phyloP scores from a whole-genome alignment of 1,140 invertebrate species.

The Caenorhabditis inopinata region DNA sequence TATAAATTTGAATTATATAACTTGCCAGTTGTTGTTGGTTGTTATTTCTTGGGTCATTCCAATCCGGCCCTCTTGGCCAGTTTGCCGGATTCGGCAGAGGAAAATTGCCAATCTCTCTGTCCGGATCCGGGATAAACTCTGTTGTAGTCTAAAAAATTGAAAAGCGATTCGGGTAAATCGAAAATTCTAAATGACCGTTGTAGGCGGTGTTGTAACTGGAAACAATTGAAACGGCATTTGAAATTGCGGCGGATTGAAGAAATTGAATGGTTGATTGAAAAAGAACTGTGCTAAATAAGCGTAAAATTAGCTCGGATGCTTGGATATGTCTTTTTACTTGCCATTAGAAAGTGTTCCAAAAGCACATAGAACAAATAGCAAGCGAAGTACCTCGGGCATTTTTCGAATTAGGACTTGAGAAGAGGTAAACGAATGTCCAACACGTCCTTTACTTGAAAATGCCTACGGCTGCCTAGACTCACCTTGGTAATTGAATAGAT shows the following conservation, averaged over 20 bases:
- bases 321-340: neutral
- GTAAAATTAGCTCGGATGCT: no score
- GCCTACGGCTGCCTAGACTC: neutral
- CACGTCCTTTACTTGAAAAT: neutral
- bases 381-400: neutral
- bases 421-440: neutral
- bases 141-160: neutral
- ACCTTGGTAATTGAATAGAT: constrained; percentile 26
- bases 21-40: neutral
- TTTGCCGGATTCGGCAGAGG: constrained; percentile 32
- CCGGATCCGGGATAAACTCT: constrained; percentile 17
- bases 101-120: constrained; percentile 24
- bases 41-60: constrained; percentile 36
- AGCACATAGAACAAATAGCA: neutral
- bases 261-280: constrained; percentile 16
- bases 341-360: neutral
- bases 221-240: neutral
- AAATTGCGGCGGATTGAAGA: neutral
- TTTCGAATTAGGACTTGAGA: constrained; percentile 2
- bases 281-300: constrained; percentile 10
- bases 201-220: constrained; percentile 14
- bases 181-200: neutral
- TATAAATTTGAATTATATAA: no score
- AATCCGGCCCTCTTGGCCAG: constrained; percentile 39
- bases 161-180: neutral